A percentile compares a stretch with the other conserved stretches of the same genome.
phyloP scores from a whole-genome alignment of 1,140 invertebrate genomes.

The Bombyx mandarina region DNA sequence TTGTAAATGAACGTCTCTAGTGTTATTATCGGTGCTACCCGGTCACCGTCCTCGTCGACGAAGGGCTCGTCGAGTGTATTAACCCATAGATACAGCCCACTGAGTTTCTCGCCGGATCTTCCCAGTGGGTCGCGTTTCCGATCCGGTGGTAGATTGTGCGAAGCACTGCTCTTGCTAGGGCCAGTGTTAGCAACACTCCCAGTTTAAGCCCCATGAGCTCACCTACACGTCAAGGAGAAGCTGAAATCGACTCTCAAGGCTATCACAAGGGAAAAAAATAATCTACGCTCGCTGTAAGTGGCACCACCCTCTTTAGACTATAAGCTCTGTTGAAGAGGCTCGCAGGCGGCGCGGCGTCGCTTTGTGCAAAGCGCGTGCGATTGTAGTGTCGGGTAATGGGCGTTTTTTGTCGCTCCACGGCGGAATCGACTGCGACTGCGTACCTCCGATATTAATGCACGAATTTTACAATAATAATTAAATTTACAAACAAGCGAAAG shows the following conservation, averaged over 20 bases:
- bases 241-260: too few relatives aligned
- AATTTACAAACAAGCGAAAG: too few relatives aligned
- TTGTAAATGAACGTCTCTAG: not conserved
- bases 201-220: too few relatives aligned
- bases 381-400: constrained; percentile 38
- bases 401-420: constrained; percentile 32
- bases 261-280: not conserved
- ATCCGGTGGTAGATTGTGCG: too few relatives aligned
- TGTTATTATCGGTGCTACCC: not conserved
- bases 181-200: too few relatives aligned
- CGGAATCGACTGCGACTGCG: constrained; percentile 35
- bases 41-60: too few relatives aligned
- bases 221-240: too few relatives aligned
- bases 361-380: constrained; percentile 41
- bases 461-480: not conserved
- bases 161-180: too few relatives aligned
- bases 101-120: too few relatives aligned
- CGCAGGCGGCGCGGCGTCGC: constrained; percentile 11
- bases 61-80: too few relatives aligned
- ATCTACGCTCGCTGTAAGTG: constrained; percentile 11
- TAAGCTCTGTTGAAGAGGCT: constrained; percentile 15
- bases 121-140: too few relatives aligned
- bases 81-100: too few relatives aligned
- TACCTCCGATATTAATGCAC: constrained; percentile 1
- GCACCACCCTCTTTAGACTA: constrained; percentile 18